phyloP scores from a whole-genome alignment of 2,888 invertebrate genomes.

The Acanthopleura granulata region DNA sequence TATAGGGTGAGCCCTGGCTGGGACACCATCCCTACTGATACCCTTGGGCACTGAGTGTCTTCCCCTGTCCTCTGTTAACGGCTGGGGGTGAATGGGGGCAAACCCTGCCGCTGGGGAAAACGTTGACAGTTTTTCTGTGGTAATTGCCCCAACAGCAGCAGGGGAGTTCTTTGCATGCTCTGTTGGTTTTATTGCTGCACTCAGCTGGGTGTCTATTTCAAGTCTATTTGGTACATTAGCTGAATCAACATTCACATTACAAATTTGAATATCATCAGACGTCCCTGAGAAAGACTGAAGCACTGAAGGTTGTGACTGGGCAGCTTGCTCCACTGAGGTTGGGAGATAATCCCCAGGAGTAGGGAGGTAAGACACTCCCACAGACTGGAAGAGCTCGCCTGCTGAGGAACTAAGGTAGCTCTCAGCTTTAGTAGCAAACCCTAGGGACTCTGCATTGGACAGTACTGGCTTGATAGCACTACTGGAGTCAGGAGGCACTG shows the following conservation, averaged over 20 bases:
- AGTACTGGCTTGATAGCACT: background rate
- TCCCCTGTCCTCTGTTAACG: slow-evolving; percentile 43
- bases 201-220: background rate
- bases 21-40: slow-evolving; percentile 41
- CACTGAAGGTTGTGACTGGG: background rate
- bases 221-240: no score
- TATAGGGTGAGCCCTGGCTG: background rate
- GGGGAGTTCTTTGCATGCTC: slow-evolving; percentile 22
- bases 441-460: background rate
- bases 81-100: slow-evolving; percentile 60
- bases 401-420: background rate
- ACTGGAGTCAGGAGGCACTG: background rate
- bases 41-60: slow-evolving; percentile 30
- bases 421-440: background rate
- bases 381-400: background rate
- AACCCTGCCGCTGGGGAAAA: slow-evolving; percentile 44
- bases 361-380: background rate
- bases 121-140: slow-evolving; percentile 46
- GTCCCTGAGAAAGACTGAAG: background rate
- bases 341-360: background rate
- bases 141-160: slow-evolving; percentile 29
- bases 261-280: background rate
- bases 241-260: background rate
- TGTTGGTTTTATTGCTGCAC: background rate
- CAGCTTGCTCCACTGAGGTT: background rate